Conservation (phyloP, 64 coral and sea anemone species). For the Pocillopora damicornis region DNA sequence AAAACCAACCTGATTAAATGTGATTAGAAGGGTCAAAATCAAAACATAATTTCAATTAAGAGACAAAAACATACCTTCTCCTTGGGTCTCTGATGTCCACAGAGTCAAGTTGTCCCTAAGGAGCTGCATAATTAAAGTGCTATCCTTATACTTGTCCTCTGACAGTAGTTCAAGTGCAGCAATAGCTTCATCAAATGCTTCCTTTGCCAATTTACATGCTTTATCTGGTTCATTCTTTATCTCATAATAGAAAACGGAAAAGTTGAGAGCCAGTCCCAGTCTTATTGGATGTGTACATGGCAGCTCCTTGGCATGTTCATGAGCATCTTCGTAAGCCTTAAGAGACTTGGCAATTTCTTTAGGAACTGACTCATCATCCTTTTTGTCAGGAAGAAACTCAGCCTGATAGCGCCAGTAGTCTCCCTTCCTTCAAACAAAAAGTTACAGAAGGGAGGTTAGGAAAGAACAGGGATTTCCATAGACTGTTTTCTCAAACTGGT, state of each 20-base stretch:
- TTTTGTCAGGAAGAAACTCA: conserved; percentile 57
- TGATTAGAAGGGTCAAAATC: neutral
- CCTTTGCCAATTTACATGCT: conserved; percentile 68
- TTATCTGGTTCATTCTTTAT: conserved; percentile 46
- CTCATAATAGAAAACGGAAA: conserved; percentile 92
- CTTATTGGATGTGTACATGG: conserved; percentile 67
- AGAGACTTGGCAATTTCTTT: neutral
- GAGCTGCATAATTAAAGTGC: conserved; percentile 79
- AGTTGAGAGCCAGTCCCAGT: conserved; percentile 74
- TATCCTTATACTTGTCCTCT: conserved; percentile 60
- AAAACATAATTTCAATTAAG: neutral
- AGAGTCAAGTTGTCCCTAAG: conserved; percentile 78
- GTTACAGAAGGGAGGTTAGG: conserved; percentile 40
- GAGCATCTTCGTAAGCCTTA: conserved; percentile 25
- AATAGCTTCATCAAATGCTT: conserved; percentile 60
- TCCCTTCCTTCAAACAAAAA: conserved; percentile 77
- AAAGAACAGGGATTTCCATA: conserved; percentile 16
- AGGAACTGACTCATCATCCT: neutral
- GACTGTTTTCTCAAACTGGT: neutral
- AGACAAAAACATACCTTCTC: neutral
- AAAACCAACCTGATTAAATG: neutral
- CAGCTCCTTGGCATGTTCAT: conserved; percentile 34
- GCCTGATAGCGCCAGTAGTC: conserved; percentile 92
- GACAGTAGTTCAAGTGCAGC: conserved; percentile 8
- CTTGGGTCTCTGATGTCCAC: conserved; percentile 51